These are phyloP conservation scores for Spodoptera frugiperda DNA, from an alignment of 1,140 invertebrate species.

Conservation along the genomic window DNA sequence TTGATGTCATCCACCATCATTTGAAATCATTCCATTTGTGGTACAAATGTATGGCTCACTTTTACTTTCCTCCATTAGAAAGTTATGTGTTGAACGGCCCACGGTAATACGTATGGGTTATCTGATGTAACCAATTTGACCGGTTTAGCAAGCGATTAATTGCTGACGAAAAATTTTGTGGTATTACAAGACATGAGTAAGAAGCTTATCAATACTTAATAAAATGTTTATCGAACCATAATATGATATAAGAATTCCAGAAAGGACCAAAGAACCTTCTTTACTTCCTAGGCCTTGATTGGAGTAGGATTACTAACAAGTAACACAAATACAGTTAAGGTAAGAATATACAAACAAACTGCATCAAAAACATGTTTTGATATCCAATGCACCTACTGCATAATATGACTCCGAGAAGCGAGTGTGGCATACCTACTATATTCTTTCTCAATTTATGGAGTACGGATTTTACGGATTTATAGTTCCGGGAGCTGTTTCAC, in stretches of 20 bases:
- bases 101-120: conserved; percentile 8
- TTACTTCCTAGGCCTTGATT: too few species aligned
- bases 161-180: not conserved
- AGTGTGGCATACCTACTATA: too few species aligned
- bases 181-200: not conserved
- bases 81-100: conserved; percentile 33
- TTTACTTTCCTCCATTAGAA: conserved; percentile 39
- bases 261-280: not conserved
- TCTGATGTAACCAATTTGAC: conserved; percentile 41
- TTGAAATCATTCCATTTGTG: conserved; percentile 20
- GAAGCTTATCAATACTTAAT: not conserved
- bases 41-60: conserved; percentile 21
- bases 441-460: too few species aligned
- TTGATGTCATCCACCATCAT: conserved; percentile 23
- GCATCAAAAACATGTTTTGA: too few species aligned
- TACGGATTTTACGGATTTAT: too few species aligned
- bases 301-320: too few species aligned
- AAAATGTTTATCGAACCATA: not conserved
- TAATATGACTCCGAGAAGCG: too few species aligned
- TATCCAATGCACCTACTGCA: too few species aligned
- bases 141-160: conserved; percentile 21
- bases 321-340: too few species aligned
- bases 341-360: too few species aligned
- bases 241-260: not conserved
- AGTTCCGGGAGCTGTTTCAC: too few species aligned